Percentiles rank a stretch among this genome's conserved stretches.
These are phyloP conservation scores for Antheraea pernyi DNA, from an alignment of 1,140 invertebrate genomes.

Conservation along the genomic window DNA sequence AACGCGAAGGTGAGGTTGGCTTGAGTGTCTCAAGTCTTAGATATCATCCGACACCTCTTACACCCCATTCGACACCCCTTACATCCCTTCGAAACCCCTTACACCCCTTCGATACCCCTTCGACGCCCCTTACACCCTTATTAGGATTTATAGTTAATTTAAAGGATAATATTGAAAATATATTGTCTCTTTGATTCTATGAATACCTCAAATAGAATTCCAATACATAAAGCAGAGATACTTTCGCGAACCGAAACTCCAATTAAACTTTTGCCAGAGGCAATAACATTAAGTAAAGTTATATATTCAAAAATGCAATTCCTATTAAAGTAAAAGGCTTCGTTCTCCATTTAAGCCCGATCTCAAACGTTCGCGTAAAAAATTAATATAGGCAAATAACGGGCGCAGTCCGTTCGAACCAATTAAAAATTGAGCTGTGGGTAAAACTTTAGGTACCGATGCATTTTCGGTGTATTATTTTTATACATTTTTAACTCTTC, in stretches of 20 bases:
- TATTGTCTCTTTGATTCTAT: neutral
- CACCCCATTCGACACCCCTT: too few species aligned
- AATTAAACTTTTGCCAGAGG: constrained; percentile 10
- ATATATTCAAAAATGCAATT: constrained; percentile 26
- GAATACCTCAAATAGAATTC: neutral
- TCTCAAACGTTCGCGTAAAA: constrained; percentile 20
- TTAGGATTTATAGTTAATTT: too few species aligned
- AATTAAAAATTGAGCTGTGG: constrained; percentile 27
- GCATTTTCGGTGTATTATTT: constrained; percentile 15
- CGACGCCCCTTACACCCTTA: too few species aligned
- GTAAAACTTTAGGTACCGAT: constrained; percentile 19
- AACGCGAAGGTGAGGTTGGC: too few species aligned
- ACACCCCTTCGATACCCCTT: too few species aligned
- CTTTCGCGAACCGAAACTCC: neutral
- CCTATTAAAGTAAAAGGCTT: constrained; percentile 19
- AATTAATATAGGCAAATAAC: constrained; percentile 27
- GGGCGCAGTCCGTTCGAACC: constrained; percentile 11
- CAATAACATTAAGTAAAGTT: constrained; percentile 18
- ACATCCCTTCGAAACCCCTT: too few species aligned
- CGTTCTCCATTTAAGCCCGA: constrained; percentile 17
- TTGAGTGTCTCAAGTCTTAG: too few species aligned
- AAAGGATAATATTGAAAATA: too few species aligned
- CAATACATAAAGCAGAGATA: neutral
- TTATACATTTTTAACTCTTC: constrained; percentile 1
- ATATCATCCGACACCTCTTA: too few species aligned